Conservation (phyloP, 2,797 vertebrate genomes). For the Parauchenoglanis punctatus region DNA sequence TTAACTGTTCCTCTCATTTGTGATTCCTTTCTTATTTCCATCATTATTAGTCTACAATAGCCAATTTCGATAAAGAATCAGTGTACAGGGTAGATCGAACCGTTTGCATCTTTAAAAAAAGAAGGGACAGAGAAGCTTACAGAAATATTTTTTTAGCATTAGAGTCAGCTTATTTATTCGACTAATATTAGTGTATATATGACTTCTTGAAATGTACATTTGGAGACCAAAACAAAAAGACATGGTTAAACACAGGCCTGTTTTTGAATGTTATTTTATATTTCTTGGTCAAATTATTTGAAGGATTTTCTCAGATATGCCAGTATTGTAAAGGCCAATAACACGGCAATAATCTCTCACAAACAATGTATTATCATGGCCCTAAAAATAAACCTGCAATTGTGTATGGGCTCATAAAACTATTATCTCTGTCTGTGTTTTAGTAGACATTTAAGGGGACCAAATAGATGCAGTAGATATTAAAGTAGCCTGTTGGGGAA, state of each 20-base stretch:
- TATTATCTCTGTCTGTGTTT: constrained; percentile 58
- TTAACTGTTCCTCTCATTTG: neutral
- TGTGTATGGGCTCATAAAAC: constrained; percentile 25
- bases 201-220: neutral
- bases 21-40: neutral
- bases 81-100: neutral
- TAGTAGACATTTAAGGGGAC: constrained; percentile 57
- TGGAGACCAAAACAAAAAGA: neutral
- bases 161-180: constrained; percentile 22
- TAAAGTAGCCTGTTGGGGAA: constrained; percentile 23
- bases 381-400: constrained; percentile 25
- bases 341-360: constrained; percentile 1
- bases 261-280: neutral
- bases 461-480: constrained; percentile 52
- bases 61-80: neutral
- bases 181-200: constrained; percentile 29
- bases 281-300: neutral
- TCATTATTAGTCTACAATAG: neutral
- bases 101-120: neutral
- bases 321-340: constrained; percentile 9
- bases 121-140: neutral
- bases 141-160: constrained; percentile 11
- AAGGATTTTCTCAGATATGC: neutral
- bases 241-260: neutral
- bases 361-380: constrained; percentile 15